Evolutionary conservation across 2,888 invertebrate genomes (phyloP), one percentile per base, ranked within the genome.

Genomic region (Deilephila elpenor): DNA sequence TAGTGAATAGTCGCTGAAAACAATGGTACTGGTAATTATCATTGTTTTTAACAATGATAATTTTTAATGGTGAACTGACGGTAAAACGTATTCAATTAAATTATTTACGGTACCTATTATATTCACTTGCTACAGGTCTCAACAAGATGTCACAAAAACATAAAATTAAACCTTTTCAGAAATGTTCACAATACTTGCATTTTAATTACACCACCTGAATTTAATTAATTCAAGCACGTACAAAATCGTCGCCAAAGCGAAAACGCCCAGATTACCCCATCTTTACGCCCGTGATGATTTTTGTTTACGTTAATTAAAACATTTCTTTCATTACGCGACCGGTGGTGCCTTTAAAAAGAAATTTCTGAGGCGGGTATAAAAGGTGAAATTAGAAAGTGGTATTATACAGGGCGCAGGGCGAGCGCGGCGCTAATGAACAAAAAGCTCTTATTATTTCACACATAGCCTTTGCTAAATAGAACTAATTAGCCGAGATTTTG

Each of bases 311-410:
- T 67, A 67, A 67, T 67, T 67, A 67, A 67, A 67, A 67, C 51
- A 67, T 51, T 67, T 67, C 67, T 67, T 67, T 67, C 51, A 67
- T 67, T 51, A 67, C 51, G 67, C 67, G 25, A 51, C 67, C 67
- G 67, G 67, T 67, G 67, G 67, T 67, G 67, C 51, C 51, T 67
- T 67, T 67, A 67, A 67, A 64, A 67, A 67, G 51, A 67, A 67
- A 51, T 51, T 67, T 67, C 67, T 67, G 67, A 67, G 67, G 51
- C 67, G 51, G 51, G 67, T 25, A 67, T 51, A 67, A 67, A 67
- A 67, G 67, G 25, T 29, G 25, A 67, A 67, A 67, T 67, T 67
- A 67, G 67, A 51, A 51, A 51, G 67, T 67, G 51, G 51, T 29
- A 67, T 67, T 51, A 67, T 67, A 67, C 67, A 14, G 51, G n/a